Evolutionary conservation across 2,888 invertebrate species (phyloP).

Genomic region (Netelia fuscicornis): DNA sequence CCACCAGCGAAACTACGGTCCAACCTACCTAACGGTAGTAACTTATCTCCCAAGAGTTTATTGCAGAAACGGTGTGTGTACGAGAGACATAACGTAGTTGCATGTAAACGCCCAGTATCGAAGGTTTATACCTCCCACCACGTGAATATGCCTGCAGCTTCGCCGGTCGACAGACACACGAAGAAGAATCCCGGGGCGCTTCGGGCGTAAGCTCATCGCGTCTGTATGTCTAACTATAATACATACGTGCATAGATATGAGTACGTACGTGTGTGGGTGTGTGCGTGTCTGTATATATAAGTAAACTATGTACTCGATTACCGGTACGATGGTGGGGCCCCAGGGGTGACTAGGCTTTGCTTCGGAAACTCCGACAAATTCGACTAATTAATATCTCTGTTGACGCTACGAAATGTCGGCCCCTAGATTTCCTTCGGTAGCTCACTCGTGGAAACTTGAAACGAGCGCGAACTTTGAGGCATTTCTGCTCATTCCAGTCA

Average conservation of each 20-base stretch:
- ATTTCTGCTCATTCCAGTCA: constrained; percentile 13
- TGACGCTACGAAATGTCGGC: constrained; percentile 75
- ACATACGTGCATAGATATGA: constrained; percentile 11
- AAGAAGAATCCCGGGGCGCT: constrained; percentile 66
- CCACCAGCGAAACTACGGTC: constrained; percentile 14
- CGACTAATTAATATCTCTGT: constrained; percentile 82
- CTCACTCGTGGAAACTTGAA: constrained; percentile 39
- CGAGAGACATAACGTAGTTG: constrained; percentile 26
- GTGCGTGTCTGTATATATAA: constrained; percentile 1
- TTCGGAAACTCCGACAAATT: constrained; percentile 70
- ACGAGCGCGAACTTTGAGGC: constrained; percentile 26
- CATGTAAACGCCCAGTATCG: constrained; percentile 54
- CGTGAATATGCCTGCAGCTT: constrained; percentile 49
- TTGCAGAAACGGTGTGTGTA: constrained; percentile 31
- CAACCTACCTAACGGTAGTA: constrained; percentile 26
- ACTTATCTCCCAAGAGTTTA: constrained; percentile 50
- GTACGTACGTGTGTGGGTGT: too few relatives aligned
- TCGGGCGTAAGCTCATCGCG: constrained; percentile 39
- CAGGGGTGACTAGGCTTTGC: constrained; percentile 57
- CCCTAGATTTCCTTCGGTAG: constrained; percentile 34
- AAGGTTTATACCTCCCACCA: constrained; percentile 50
- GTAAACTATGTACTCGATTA: constrained; percentile 48
- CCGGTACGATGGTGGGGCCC: constrained; percentile 39
- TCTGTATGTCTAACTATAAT: constrained; percentile 41
- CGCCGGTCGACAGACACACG: constrained; percentile 46